Evolutionary conservation across 2,113 vertebrate species (phyloP).

Genomic region (Thunnus maccoyii): DNA sequence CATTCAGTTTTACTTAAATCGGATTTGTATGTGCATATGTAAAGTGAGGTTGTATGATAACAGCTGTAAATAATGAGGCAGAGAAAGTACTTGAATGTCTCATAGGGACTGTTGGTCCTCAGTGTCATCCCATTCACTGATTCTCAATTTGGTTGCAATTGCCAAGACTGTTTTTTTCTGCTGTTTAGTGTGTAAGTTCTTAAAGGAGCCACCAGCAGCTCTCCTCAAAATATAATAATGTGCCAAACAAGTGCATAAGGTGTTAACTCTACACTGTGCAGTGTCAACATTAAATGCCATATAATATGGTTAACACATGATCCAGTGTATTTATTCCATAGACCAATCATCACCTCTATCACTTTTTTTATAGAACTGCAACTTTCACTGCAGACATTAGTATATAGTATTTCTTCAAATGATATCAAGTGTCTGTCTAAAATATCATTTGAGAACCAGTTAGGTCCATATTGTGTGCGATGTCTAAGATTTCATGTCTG

Average conservation of each 20-base stretch:
- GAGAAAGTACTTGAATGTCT: not conserved
- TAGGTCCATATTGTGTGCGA: not conserved
- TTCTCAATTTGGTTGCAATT: not conserved
- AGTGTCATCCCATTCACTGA: not conserved
- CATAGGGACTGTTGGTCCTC: not conserved
- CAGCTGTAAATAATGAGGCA: not conserved
- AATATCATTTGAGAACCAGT: not conserved
- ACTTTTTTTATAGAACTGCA: not conserved
- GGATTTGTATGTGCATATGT: too few species aligned
- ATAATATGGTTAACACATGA: not conserved
- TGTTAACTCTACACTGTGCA: not conserved
- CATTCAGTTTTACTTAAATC: too few species aligned
- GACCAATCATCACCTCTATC: conserved; percentile 17
- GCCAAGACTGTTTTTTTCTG: conserved; percentile 5
- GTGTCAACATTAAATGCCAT: conserved; percentile 3
- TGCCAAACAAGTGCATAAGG: not conserved
- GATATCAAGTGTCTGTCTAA: not conserved
- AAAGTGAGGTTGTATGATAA: not conserved
- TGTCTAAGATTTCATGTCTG: not conserved
- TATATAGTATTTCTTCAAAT: not conserved
- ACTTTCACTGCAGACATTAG: not conserved
- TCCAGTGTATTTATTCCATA: conserved; percentile 11
- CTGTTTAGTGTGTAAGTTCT: not conserved
- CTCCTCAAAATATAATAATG: conserved; percentile 1
- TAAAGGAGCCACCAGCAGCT: not conserved